Conservation (phyloP, 1,140 invertebrate genomes). For the Pseudobourletiella spinata region DNA sequence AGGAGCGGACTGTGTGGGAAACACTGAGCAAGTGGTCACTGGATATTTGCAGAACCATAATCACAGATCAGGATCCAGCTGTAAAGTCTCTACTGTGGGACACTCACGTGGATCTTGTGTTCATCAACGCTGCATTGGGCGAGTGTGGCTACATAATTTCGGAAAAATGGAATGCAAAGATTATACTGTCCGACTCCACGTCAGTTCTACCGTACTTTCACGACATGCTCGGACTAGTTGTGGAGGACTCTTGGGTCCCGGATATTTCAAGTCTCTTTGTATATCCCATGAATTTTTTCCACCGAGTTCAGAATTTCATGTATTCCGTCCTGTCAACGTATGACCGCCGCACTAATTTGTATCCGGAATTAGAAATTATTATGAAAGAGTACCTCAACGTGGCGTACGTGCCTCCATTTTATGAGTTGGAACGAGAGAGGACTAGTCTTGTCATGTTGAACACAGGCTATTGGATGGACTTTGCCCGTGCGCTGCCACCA, state of each 20-base stretch:
- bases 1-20: slow-evolving; percentile 10
- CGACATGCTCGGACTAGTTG: slow-evolving; percentile 11
- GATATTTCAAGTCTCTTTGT: background rate
- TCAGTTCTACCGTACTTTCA: slow-evolving; percentile 10
- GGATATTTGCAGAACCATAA: slow-evolving; percentile 6
- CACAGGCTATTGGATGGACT: slow-evolving; percentile 15
- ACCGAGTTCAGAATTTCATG: slow-evolving; percentile 5
- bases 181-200: slow-evolving; percentile 9
- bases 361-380: slow-evolving; percentile 6
- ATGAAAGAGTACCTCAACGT: background rate
- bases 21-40: background rate
- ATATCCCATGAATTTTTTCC: slow-evolving; percentile 17
- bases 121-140: slow-evolving; percentile 16
- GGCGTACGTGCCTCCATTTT: slow-evolving; percentile 3
- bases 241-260: slow-evolving; percentile 15
- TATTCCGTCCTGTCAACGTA: background rate
- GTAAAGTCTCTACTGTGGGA: background rate
- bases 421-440: slow-evolving; percentile 11
- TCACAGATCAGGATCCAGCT: slow-evolving; percentile 1
- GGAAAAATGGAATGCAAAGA: slow-evolving; percentile 49
- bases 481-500: slow-evolving; percentile 14
- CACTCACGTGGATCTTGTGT: slow-evolving; percentile 14
- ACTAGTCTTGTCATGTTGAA: slow-evolving; percentile 15
- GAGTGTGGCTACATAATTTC: slow-evolving; percentile 51
- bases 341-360: background rate